Evolutionary conservation across 2,797 vertebrate genomes (phyloP), one percentile per base, ranked within the genome.

Genomic region (Acrossocheilus wenchowensis): DNA sequence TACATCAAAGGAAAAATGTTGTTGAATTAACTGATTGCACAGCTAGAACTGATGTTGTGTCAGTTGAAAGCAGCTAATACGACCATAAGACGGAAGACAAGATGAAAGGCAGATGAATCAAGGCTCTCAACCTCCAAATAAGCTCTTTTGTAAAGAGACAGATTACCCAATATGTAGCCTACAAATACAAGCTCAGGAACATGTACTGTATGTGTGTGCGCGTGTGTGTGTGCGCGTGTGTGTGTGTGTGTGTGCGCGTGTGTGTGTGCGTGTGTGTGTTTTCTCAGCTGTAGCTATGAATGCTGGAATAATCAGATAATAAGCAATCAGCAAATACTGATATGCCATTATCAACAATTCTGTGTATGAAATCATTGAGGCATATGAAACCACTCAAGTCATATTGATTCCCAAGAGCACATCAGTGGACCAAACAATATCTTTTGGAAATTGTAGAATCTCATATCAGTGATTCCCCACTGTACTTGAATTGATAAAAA

Each of bases 21-120:
- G 64, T 52, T 82, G 45, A 82, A 82, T 82, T 39, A n/a, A 82
- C 45, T 54, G 48, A 71, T 81, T 81, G 80, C 64, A 10, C 30
- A 17, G 30, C 21, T 68, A 54, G 23, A 34, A 81, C 64, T 15
- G 64, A 39, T 50, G 7, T 81, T 50, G 30, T 69, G 48, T 50
- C 21, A n/a, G 64, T n/a, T 69, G 45, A 52, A 69, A 69, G 79
- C 21, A 0, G 14, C 45, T 52, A 82, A 81, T 81, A 69, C 8
- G 12, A 23, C 79, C 48, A 39, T 52, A 52, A 71, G 79, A 81
- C 9, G 30, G 64, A 54, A 68, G 30, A 71, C 30, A 36, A 36
- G 80, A 52, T 71, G 64, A 54, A 54, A 82, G 66, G 48, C 30
- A 54, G 64, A 80, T 78, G 4, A 78, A 41, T 78, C 54, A 78